Conservation (phyloP, 2,113 vertebrate species). For the Trematomus loennbergii region DNA sequence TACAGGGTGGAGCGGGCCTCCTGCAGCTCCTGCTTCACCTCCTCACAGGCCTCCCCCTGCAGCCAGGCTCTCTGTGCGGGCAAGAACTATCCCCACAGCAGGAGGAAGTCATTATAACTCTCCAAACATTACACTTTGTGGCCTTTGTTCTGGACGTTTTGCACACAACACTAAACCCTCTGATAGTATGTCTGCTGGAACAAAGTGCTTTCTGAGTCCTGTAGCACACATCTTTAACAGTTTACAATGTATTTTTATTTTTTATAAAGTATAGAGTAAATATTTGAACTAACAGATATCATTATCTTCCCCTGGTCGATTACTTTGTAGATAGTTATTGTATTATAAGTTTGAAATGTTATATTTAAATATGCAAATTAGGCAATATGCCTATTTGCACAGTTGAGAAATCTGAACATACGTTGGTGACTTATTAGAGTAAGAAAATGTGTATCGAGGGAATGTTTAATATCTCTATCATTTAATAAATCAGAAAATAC, state of each 20-base stretch:
- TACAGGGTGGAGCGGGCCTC: constrained; percentile 83
- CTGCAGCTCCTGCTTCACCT: constrained; percentile 82
- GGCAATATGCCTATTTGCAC: too few relatives aligned
- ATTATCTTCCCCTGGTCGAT: too few relatives aligned
- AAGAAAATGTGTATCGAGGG: too few relatives aligned
- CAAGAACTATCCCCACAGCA: constrained; percentile 57
- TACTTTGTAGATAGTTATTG: too few relatives aligned
- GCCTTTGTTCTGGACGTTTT: constrained; percentile 14
- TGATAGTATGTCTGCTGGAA: constrained; percentile 21
- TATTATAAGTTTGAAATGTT: too few relatives aligned
- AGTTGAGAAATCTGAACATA: too few relatives aligned
- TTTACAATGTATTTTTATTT: constrained; percentile 47
- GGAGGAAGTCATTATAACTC: constrained; percentile 87
- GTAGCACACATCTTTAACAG: constrained; percentile 5
- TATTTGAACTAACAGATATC: too few relatives aligned
- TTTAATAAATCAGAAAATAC: too few relatives aligned
- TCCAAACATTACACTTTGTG: neutral
- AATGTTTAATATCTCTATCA: too few relatives aligned
- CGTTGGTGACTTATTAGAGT: too few relatives aligned
- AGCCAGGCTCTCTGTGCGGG: constrained; percentile 71
- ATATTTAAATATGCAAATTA: too few relatives aligned
- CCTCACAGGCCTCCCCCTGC: constrained; percentile 79
- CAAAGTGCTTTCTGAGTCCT: constrained; percentile 13
- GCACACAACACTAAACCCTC: neutral
- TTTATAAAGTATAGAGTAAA: constrained; percentile 18